Evolutionary conservation across 2,888 invertebrate species (phyloP).

Genomic region (Andrena flavipes): DNA sequence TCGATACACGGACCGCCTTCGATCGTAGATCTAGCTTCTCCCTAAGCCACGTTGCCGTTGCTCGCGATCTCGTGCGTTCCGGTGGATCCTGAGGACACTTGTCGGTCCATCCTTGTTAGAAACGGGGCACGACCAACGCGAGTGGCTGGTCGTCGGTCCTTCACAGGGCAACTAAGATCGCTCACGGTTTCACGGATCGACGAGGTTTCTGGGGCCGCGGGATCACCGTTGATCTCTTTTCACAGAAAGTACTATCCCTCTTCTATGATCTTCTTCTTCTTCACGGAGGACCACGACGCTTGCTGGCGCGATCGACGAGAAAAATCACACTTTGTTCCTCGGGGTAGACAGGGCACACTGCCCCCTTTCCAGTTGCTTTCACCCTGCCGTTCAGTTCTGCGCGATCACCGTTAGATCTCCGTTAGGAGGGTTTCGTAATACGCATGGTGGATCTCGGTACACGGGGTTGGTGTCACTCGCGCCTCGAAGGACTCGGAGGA

Average conservation of each 20-base stretch:
- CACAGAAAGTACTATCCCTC: not conserved
- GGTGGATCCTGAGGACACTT: slow-evolving; percentile 63
- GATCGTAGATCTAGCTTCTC: slow-evolving; percentile 9
- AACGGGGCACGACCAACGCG: slow-evolving; percentile 30
- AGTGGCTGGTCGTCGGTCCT: not conserved
- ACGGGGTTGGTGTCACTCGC: slow-evolving; percentile 42
- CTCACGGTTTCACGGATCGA: not conserved
- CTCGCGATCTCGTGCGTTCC: slow-evolving; percentile 60
- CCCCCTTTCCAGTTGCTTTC: too few relatives aligned
- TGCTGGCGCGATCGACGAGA: not conserved
- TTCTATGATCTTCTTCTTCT: not conserved
- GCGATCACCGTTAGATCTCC: slow-evolving; percentile 12
- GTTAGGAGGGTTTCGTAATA: not conserved
- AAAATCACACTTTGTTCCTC: slow-evolving; percentile 17
- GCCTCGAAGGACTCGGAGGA: slow-evolving; percentile 37
- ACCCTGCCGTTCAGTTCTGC: not conserved
- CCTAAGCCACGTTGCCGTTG: slow-evolving; percentile 54
- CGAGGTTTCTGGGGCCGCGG: not conserved
- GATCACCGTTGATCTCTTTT: not conserved
- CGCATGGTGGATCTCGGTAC: slow-evolving; percentile 17
- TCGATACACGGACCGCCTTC: not conserved
- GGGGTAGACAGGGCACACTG: not conserved
- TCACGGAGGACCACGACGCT: not conserved
- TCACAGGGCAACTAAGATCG: not conserved
- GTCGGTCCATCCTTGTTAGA: slow-evolving; percentile 71